Percentiles rank a stretch among this genome's conserved stretches.
These are phyloP conservation scores for Drosophila demipolita DNA, from an alignment of 2,888 invertebrate genomes.

Conservation along the genomic window DNA sequence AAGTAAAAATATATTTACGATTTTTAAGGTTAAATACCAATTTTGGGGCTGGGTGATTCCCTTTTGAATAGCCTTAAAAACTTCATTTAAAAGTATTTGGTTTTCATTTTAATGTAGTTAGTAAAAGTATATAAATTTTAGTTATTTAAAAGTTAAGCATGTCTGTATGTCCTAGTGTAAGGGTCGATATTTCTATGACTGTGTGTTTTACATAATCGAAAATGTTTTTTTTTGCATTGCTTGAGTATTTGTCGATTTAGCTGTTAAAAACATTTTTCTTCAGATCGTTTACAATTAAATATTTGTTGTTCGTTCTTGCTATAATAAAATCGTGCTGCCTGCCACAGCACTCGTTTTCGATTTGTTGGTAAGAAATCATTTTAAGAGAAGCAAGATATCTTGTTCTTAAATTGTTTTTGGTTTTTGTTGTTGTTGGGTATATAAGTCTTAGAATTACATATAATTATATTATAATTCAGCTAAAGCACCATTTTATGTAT, in stretches of 20 bases:
- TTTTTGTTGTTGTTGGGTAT: slow-evolving; percentile 36
- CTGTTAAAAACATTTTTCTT: slow-evolving; percentile 26
- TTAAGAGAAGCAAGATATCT: slow-evolving; percentile 35
- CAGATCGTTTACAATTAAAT: slow-evolving; percentile 9
- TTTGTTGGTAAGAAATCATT: slow-evolving; percentile 34
- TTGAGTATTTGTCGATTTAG: slow-evolving; percentile 22
- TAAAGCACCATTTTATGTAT: slow-evolving; percentile 83
- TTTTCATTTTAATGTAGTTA: slow-evolving; percentile 41
- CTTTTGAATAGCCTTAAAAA: slow-evolving; percentile 60
- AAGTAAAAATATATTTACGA: slow-evolving; percentile 67
- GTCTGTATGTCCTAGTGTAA: slow-evolving; percentile 27
- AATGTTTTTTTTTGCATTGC: slow-evolving; percentile 22
- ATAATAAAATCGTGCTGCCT: slow-evolving; percentile 41
- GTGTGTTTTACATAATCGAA: slow-evolving; percentile 28
- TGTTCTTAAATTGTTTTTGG: slow-evolving; percentile 17
- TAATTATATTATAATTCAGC: slow-evolving; percentile 81
- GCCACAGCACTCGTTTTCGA: slow-evolving; percentile 28
- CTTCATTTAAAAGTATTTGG: slow-evolving; percentile 64
- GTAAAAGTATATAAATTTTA: slow-evolving; percentile 64
- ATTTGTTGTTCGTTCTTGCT: slow-evolving; percentile 4
- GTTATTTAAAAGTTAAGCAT: slow-evolving; percentile 59
- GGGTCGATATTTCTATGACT: slow-evolving; percentile 14
- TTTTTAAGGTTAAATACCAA: slow-evolving; percentile 59
- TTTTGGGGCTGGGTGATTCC: slow-evolving; percentile 42
- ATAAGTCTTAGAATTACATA: slow-evolving; percentile 69